These are phyloP conservation scores for Didymodactylos carnosus DNA, from an alignment of 2,888 invertebrate species.

Conservation along the genomic window DNA sequence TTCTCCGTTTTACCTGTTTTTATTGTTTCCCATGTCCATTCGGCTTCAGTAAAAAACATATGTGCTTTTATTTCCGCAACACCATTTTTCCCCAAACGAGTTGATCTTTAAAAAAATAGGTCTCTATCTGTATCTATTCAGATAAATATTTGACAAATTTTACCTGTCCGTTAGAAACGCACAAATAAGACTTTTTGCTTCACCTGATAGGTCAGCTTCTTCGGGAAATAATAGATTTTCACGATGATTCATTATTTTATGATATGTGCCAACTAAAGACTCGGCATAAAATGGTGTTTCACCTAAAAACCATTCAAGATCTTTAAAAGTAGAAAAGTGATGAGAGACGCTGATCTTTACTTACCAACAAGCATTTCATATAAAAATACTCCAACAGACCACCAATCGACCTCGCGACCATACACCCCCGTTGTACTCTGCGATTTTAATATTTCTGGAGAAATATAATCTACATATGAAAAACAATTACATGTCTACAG, in stretches of 20 bases:
- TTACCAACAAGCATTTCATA: conserved; percentile 78
- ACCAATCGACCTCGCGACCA: conserved; percentile 94
- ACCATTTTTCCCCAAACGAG: conserved; percentile 66
- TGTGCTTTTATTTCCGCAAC: conserved; percentile 88
- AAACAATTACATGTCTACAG: too few species aligned
- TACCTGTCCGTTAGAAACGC: conserved; percentile 74
- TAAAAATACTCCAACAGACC: conserved; percentile 94
- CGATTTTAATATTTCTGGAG: conserved; percentile 88
- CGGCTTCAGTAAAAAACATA: conserved; percentile 67
- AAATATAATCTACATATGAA: conserved; percentile 78
- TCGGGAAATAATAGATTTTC: conserved; percentile 76
- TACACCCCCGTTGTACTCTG: conserved; percentile 86
- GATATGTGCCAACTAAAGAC: conserved; percentile 87
- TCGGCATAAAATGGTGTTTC: conserved; percentile 98
- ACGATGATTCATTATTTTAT: conserved; percentile 96
- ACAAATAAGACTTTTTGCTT: conserved; percentile 54
- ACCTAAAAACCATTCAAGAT: too few species aligned
- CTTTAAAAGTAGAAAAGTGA: too few species aligned
- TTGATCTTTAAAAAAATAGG: conserved; percentile 38
- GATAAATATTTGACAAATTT: conserved; percentile 10
- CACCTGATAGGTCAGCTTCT: conserved; percentile 70
- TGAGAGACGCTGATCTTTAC: too few species aligned
- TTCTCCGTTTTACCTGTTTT: conserved; percentile 57
- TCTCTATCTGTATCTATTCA: background rate
- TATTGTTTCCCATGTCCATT: conserved; percentile 91